A percentile compares a stretch with the other conserved stretches of the same genome.
Conservation (phyloP, 2,113 vertebrate genomes). For the Alouatta palliata region DNA sequence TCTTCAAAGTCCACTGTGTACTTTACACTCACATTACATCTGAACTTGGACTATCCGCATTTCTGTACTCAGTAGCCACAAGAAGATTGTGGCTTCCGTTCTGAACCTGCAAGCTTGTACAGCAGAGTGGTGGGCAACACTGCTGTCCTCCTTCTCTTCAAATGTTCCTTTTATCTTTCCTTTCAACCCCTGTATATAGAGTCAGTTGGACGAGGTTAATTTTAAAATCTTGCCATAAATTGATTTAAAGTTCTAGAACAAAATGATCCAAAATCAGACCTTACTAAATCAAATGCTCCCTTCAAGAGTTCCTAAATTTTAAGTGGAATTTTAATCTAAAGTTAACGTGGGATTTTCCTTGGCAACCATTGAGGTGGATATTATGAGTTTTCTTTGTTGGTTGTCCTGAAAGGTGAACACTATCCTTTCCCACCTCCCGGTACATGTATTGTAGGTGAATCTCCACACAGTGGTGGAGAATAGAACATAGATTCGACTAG, state of each 20-base stretch:
- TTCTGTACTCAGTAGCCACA: background rate
- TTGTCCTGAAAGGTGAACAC: background rate
- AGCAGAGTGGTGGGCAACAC: too few relatives aligned
- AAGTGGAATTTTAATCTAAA: background rate
- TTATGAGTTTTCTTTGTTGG: background rate
- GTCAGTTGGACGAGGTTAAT: background rate
- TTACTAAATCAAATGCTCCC: background rate
- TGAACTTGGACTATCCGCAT: background rate
- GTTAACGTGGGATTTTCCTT: background rate
- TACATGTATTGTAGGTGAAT: background rate
- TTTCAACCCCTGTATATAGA: background rate
- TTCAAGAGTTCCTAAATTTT: background rate
- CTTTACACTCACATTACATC: background rate
- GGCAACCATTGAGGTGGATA: background rate
- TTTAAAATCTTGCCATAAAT: background rate
- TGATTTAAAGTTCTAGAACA: background rate
- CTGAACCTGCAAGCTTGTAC: background rate
- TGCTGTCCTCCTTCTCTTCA: background rate
- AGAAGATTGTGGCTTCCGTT: background rate
- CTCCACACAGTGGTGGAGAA: background rate
- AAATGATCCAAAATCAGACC: background rate
- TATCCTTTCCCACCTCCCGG: background rate
- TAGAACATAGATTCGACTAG: background rate
- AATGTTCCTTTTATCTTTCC: background rate
- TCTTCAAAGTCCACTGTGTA: background rate